Base-by-base conservation (phyloP, 2,888 invertebrate species). In the Andrena flavipes region DNA sequence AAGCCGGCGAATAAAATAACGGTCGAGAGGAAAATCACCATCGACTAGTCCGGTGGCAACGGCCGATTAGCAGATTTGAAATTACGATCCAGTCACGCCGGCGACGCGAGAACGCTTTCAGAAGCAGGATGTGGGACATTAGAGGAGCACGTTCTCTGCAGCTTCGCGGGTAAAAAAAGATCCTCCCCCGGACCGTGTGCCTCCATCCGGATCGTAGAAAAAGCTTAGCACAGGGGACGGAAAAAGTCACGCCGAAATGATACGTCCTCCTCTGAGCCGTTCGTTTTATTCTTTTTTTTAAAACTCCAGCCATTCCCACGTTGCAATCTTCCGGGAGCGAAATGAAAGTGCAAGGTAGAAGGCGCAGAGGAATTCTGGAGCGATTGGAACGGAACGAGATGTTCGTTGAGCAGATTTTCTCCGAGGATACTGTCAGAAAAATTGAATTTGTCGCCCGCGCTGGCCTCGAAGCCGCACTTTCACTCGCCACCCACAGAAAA, bases 401-500 rank as follows among this genome's bases (percentile, higher is more conserved):
- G 62, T 74, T 49, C 29, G 23, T 67, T 8, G 26, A 67, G 26
- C 6, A 8, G 69, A 82, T 51, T 42, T 65, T 10, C 48, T 13
- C 30, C 16, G 30, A 73, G 72, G 51, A 76, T 48, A 42, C 10
- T 13, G 63, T 62, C 70, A 30, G 8, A 74, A 80, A 82, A 82
- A 83, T 83, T 82, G 49, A 82, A 84, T 82, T 84, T 75, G 82
- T 78, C 77, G 63, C 30, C 65, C 7, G 59, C 30, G 7, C 6
- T 77, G 87, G 30, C 81, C 84, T 87, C 83, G 81, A 73, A 63
- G 74, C 65, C 82, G 63, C 73, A 85, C 86, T 87, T 87, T 87
- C 87, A 82, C 86, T 83, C 73, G 69, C 85, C 89, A 81, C 87
- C 81, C 80, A 85, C 83, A 73, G 84, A 78, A 89, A 87, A 81